These are phyloP conservation scores for Hetaerina titia DNA, from an alignment of 2,888 invertebrate genomes.

Conservation along the genomic window DNA sequence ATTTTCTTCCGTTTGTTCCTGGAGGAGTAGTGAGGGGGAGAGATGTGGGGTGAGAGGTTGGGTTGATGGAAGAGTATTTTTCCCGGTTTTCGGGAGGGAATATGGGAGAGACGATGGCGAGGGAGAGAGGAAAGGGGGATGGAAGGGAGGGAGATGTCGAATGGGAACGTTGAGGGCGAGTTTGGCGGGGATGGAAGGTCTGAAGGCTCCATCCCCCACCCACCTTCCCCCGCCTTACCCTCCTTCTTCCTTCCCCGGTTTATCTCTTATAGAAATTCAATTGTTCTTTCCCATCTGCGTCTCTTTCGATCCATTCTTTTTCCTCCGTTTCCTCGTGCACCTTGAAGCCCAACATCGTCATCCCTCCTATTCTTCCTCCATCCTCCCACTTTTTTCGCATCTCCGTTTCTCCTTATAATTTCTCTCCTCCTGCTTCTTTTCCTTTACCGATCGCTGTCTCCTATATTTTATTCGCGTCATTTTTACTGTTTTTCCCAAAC, in stretches of 20 bases:
- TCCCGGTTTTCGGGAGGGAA: neutral
- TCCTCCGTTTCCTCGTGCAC: too few relatives aligned
- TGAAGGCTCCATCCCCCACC: neutral
- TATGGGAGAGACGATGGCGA: too few relatives aligned
- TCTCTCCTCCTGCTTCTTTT: too few relatives aligned
- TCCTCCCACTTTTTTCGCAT: neutral
- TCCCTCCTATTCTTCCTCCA: neutral
- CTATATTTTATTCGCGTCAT: neutral
- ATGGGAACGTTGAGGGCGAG: neutral
- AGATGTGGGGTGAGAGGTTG: neutral
- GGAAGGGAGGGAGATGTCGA: neutral
- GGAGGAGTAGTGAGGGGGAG: neutral
- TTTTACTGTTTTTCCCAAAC: neutral
- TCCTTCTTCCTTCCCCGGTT: neutral
- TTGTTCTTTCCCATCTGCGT: conserved; percentile 46
- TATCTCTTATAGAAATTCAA: conserved; percentile 19
- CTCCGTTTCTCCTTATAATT: too few relatives aligned
- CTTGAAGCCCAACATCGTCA: too few relatives aligned
- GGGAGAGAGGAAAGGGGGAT: neutral
- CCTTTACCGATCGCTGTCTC: neutral
- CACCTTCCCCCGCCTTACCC: neutral
- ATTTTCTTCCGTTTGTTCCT: conserved; percentile 43
- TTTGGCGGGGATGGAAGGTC: neutral
- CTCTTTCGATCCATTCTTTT: neutral
- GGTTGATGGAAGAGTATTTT: conserved; percentile 13